phyloP scores from a whole-genome alignment of 2,113 vertebrate genomes.

The Ictalurus punctatus region DNA sequence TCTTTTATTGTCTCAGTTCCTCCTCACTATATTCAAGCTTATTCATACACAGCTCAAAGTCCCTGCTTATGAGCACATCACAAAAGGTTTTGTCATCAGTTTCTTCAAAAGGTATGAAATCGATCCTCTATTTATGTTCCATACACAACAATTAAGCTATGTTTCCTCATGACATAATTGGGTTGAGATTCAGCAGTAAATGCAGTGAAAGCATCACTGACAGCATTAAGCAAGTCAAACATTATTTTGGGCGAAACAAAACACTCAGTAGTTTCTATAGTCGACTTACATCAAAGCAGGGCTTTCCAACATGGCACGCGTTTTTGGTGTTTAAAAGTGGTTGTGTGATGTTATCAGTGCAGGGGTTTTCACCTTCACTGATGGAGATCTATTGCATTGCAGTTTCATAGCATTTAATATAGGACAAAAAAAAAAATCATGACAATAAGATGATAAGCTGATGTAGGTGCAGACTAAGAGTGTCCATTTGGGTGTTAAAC shows the following conservation, averaged over 20 bases:
- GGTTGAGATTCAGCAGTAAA: neutral
- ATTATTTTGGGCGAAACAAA: neutral
- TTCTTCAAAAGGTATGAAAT: constrained; percentile 6
- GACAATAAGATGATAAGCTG: neutral
- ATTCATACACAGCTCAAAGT: neutral
- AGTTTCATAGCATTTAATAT: neutral
- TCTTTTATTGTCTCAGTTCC: constrained; percentile 3
- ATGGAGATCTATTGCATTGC: neutral
- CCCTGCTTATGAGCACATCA: neutral
- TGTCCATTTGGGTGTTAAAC: neutral
- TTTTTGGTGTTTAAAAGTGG: neutral
- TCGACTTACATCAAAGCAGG: neutral
- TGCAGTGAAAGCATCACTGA: neutral
- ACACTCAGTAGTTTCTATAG: neutral
- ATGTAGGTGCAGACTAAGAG: neutral
- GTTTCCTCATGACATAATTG: neutral
- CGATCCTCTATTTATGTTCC: constrained; percentile 6
- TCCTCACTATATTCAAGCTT: neutral
- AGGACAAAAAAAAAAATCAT: neutral
- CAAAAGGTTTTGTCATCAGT: neutral
- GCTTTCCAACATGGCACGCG: neutral
- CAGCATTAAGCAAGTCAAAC: neutral
- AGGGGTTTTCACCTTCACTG: constrained; percentile 3
- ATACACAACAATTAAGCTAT: neutral
- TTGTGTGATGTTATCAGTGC: neutral